Evolutionary conservation across 2,113 vertebrate species (phyloP), one percentile per base, ranked within the genome.

Genomic region (Platysteira castanea): DNA sequence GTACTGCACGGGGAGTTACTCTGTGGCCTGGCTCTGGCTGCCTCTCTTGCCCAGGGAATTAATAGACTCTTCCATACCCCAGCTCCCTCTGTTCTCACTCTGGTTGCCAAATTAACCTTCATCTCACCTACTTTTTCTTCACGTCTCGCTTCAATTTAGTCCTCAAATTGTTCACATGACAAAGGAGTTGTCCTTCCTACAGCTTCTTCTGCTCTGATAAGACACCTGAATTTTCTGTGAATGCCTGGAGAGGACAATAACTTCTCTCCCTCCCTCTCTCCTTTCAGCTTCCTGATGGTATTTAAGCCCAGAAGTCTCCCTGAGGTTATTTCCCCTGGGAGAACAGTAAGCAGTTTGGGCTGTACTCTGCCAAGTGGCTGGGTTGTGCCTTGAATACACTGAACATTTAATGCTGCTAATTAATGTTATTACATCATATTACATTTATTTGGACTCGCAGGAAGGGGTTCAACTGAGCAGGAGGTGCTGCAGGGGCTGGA

Each of bases 71-170:
- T 79, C 53, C 69, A 49, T 69, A 44, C 59, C 59, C 39, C 24
- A 61, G 50, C 80, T 85, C 63, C 41, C 69, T 92, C 33, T 35
- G 74, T 70, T 91, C 83, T 80, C 20, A 23, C 42, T 76, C 59
- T 5, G 30, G 81, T 44, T 93, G 81, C 30, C 59, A 92, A 91
- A 94, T 91, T 95, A 92, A 96, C 91, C 90, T 93, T 97, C 80
- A 89, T 79, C 64, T 97, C 90, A 86, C 94, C 83, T 84, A 92
- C 74, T 94, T 96, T 97, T 90, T 94, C 88, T 95, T 93, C 57
- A 35, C 9, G 16, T 87, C 85, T 82, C 16, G 18, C 95, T 96
- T 96, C 85, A 87, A 92, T 95, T 92, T 96, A 81, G 71, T 64
- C 67, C 87, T 92, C 76, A 89, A 92, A 92, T 95, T 96, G 94